Conservation (phyloP, 2,113 vertebrate species). For the Oryctolagus cuniculus region DNA sequence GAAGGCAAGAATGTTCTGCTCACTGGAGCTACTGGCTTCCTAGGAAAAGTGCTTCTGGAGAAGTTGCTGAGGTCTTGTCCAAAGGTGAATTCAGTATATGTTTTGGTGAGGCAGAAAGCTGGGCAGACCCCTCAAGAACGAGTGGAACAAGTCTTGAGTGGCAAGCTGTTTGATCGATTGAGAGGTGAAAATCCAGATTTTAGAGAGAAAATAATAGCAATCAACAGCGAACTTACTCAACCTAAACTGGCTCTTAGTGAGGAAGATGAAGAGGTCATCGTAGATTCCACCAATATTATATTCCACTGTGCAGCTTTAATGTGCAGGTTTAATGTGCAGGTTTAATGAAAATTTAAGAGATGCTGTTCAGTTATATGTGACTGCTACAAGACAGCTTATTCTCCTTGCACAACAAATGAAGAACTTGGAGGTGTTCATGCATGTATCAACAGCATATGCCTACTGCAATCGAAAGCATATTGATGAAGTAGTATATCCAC, state of each 20-base stretch:
- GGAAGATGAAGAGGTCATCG: conserved; percentile 91
- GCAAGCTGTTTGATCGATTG: conserved; percentile 97
- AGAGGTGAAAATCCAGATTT: conserved; percentile 96
- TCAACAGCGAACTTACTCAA: conserved; percentile 94
- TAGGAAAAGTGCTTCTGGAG: conserved; percentile 99
- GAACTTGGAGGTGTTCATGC: conserved; percentile 95
- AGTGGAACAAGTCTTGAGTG: conserved; percentile 93
- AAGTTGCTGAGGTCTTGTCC: conserved; percentile 97
- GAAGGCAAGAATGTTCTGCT: conserved; percentile 96
- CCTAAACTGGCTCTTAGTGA: conserved; percentile 93
- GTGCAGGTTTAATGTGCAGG: too few relatives aligned
- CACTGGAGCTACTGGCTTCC: conserved; percentile 97
- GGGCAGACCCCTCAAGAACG: conserved; percentile 92
- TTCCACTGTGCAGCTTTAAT: conserved; percentile 99
- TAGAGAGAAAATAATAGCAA: conserved; percentile 93
- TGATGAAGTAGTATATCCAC: conserved; percentile 95
- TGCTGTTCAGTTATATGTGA: conserved; percentile 96
- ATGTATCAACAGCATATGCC: conserved; percentile 98
- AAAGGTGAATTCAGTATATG: conserved; percentile 92
- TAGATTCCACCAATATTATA: conserved; percentile 91
- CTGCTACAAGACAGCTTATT: conserved; percentile 95
- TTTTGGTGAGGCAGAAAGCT: conserved; percentile 95
- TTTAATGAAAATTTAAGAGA: conserved; percentile 98
- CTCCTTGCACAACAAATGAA: conserved; percentile 94
- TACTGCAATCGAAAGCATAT: conserved; percentile 97